These are phyloP conservation scores for Microcebus ravelobensis DNA, from an alignment of 2,113 vertebrate species.

Conservation along the genomic window DNA sequence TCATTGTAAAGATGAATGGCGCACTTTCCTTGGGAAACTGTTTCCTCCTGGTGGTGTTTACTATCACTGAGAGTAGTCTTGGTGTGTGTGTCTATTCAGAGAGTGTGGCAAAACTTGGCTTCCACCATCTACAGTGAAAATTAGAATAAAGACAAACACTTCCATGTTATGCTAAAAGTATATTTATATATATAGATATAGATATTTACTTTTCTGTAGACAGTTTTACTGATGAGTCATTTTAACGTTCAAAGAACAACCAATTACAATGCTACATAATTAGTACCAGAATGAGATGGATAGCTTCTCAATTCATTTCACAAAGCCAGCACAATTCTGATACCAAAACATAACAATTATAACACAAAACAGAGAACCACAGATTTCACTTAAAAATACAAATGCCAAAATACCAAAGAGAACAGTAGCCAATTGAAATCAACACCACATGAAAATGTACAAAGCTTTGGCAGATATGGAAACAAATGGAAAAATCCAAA, in stretches of 20 bases:
- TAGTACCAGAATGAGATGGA: slow-evolving; percentile 52
- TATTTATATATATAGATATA: slow-evolving; percentile 75
- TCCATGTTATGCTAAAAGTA: slow-evolving; percentile 69
- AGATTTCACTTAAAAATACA: slow-evolving; percentile 67
- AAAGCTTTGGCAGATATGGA: slow-evolving; percentile 70
- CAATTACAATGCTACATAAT: slow-evolving; percentile 42
- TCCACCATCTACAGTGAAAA: background rate
- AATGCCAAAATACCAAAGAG: slow-evolving; percentile 47
- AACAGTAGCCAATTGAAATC: slow-evolving; percentile 62
- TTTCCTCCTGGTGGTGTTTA: background rate
- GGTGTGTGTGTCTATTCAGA: background rate
- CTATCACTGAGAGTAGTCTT: background rate
- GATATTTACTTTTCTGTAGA: slow-evolving; percentile 71
- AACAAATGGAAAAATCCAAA: slow-evolving; percentile 35
- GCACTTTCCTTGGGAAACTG: background rate
- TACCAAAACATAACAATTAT: slow-evolving; percentile 40
- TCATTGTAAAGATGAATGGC: background rate
- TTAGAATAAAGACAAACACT: slow-evolving; percentile 63
- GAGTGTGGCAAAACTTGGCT: background rate
- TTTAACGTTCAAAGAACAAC: slow-evolving; percentile 59
- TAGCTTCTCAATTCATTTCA: slow-evolving; percentile 53
- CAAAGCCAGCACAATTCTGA: slow-evolving; percentile 64
- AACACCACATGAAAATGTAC: slow-evolving; percentile 53
- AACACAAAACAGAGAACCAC: slow-evolving; percentile 63
- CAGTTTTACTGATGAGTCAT: slow-evolving; percentile 58